Base-by-base conservation (phyloP, 2,888 invertebrate genomes). In the Tenthredo mesomela region DNA sequence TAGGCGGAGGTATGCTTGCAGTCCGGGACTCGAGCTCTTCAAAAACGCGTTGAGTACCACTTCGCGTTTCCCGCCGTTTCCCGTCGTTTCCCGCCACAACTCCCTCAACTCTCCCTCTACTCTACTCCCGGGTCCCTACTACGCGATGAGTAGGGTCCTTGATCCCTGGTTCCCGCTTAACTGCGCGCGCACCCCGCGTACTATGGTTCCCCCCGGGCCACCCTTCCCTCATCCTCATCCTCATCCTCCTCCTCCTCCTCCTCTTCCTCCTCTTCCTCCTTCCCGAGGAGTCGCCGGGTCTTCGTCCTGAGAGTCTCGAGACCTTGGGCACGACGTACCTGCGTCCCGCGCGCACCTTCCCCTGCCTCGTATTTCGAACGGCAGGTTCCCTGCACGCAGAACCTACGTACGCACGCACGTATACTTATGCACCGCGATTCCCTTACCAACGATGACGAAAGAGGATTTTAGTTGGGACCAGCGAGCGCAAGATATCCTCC, bases 21-120 rank as follows among this genome's bases (percentile, higher is more conserved):
- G 78, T 15, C 80, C 82, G 40, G 25, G 70, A 15, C n/a, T 61
- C 37, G 12, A 21, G 29, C 50, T 47, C 47, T 67, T 82, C 40
- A 82, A 82, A 82, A 82, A 82, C 82, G 65, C 67, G 82, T 82
- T 82, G 82, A 82, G 82, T 82, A 82, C 82, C 82, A 82, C 82
- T 82, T 82, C 82, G 67, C 82, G 82, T 82, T 82, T 82, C 82
- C 80, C 80, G 80, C 65, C 65, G 80, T 77, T 77, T 82, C 82
- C 80, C 80, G 80, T 29, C 61, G 80, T 77, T 77, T 80, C 80
- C 82, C 82, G 70, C 82, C 82, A 82, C 82, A 82, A 82, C 65
- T 67, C 70, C 80, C 80, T 37, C 43, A 43, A 67, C 65, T 40
- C 70, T 67, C 82, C 82, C 33, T 37, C 58, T 80, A 82, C 82